These are phyloP conservation scores for Erythrocercus mccallii DNA, from an alignment of 2,113 vertebrate species.

Conservation along the genomic window DNA sequence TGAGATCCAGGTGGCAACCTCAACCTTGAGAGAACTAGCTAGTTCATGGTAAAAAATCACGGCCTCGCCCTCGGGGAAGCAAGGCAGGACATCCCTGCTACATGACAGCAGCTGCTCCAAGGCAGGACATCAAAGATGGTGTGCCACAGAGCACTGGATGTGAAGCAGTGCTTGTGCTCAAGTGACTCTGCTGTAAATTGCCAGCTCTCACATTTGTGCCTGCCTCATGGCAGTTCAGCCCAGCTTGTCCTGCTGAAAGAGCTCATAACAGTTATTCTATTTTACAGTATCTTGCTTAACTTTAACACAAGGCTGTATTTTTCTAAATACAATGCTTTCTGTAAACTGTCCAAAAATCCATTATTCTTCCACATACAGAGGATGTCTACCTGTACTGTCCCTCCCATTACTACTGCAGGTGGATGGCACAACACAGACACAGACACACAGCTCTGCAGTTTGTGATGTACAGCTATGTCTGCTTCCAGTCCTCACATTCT, in stretches of 20 bases:
- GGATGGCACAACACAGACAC: neutral
- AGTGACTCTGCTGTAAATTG: neutral
- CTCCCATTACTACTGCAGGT: neutral
- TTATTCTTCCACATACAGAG: neutral
- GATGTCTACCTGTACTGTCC: neutral
- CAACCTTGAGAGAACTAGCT: neutral
- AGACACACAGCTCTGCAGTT: neutral
- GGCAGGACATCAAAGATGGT: neutral
- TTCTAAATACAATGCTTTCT: neutral
- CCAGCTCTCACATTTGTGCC: fast-evolving
- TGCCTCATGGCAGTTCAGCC: neutral
- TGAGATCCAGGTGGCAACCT: neutral
- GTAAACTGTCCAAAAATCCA: neutral
- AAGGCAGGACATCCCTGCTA: fast-evolving
- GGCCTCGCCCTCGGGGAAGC: fast-evolving
- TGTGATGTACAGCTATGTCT: neutral
- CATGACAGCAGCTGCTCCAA: neutral
- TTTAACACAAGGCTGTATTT: neutral
- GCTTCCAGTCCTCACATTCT: neutral
- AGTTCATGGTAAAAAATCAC: neutral
- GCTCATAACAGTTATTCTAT: neutral
- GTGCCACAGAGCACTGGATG: too few relatives aligned
- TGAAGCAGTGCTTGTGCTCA: neutral
- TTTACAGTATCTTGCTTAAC: neutral
- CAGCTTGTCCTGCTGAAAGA: neutral